Evolutionary conservation across 2,113 vertebrate species (phyloP), one percentile per base, ranked within the genome.

Genomic region (Equus quagga): DNA sequence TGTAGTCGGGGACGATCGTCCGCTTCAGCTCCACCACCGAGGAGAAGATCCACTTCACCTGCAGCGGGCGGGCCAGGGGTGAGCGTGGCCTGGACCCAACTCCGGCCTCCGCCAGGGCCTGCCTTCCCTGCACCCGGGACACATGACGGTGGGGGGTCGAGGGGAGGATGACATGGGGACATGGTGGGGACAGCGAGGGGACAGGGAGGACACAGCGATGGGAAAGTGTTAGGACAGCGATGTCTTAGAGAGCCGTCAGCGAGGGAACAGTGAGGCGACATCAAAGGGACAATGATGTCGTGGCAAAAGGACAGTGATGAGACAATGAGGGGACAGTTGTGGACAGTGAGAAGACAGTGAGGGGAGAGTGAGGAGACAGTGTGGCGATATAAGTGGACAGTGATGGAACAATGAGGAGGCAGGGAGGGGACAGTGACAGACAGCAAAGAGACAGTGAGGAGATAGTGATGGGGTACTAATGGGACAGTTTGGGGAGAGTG

Each of bases 21-120:
- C 21, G 83, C 73, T 98, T 98, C 49, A 98, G 64, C 36, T 98
- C 95, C 14, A 92, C 62, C 62, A 96, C 82, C 0, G 96, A 96
- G 5, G 97, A 97, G 89, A 98, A 96, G 76, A 98, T 90, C 97
- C 97, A 97, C 56, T 98, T 98, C 13, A 98, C 98, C 98, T 98
- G 96, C 0, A 17, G 33, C 3, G 13, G 33, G 65, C 6, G 19
- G 36, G 14, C 13, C 3, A 28, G 5, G 6, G 17, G 21, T 0
- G 8, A 4, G 24, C 0, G 13, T 15, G 15, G 65, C 11, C 6
- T 1, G 18, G 9, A 10, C 0, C 6, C 3, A 7, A 54, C 8
- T 5, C 41, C 18, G n/a, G 12, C 49, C 3, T 11, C 49, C 5
- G 2, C 6, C 5, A 15, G 6, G 65, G 6, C 6, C 65, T 33